Evolutionary conservation across 2,888 invertebrate genomes (phyloP).

Genomic region (Metallyticus violacea): DNA sequence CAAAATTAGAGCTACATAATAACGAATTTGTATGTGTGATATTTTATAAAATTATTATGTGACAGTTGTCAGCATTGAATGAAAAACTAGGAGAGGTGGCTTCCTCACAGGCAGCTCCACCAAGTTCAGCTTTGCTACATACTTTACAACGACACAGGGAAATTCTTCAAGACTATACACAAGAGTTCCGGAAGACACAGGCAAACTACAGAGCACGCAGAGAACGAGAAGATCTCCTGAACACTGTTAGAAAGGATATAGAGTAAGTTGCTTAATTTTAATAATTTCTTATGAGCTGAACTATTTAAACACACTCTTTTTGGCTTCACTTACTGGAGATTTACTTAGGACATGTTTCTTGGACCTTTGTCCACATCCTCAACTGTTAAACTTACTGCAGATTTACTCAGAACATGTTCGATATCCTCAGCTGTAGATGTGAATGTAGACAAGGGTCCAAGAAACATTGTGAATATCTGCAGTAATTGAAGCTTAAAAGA

Average conservation of each 20-base stretch:
- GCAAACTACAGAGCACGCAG: conserved; percentile 73
- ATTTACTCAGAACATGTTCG: too few relatives aligned
- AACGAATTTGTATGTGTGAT: not conserved
- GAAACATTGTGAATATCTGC: too few relatives aligned
- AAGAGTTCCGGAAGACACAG: conserved; percentile 88
- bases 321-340: too few relatives aligned
- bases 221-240: conserved; percentile 84
- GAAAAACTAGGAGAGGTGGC: conserved; percentile 84
- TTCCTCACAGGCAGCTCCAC: conserved; percentile 47
- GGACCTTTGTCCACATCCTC: too few relatives aligned
- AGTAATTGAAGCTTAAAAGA: too few relatives aligned
- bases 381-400: too few relatives aligned
- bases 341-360: too few relatives aligned
- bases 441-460: too few relatives aligned
- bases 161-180: conserved; percentile 89
- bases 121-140: conserved; percentile 82
- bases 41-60: conserved; percentile 32
- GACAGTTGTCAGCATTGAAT: conserved; percentile 70
- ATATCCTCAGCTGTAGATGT: too few relatives aligned
- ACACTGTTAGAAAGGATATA: conserved; percentile 57
- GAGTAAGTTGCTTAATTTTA: conserved; percentile 55
- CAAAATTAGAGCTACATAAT: not conserved
- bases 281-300: too few relatives aligned
- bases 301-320: too few relatives aligned
- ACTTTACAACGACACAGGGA: conserved; percentile 94